Evolutionary conservation across 1,140 invertebrate genomes (phyloP), one percentile per base, ranked within the genome.

Genomic region (Augochlora pura): DNA sequence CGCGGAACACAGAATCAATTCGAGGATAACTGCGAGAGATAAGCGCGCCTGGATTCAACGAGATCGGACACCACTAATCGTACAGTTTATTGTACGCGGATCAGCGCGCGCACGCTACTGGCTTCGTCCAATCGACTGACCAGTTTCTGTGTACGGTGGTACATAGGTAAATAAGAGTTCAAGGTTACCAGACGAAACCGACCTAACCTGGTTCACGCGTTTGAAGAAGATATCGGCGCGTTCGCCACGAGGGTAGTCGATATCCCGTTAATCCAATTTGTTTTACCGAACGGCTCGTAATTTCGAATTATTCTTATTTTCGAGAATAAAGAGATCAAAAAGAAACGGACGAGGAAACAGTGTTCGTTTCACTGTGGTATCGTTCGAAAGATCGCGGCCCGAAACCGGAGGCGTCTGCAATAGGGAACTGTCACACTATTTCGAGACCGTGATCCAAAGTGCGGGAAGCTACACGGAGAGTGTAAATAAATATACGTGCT

Each of bases 381-480:
- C 32, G 57, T 49, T 46, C 42, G 10, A 60, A 46, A 46, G 14
- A 9, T 14, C 7, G 42, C 42, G 7, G 5, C 42, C 10, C 14
- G 42, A 14, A 46, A 14, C 42, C 10, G 9, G 49, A 23, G 80
- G 25, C 27, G 54, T 18, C 39, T n/a, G 63, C 49, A 25, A 62
- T 54, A 14, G 67, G 42, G 73, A 72, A 78, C 82, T 77, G 77
- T 85, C 82, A 84, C 70, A 32, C 70, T 85, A 85, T 85, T 85
- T 85, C 70, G 84, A 79, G 78, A 85, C 49, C 78, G 79, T 73
- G 83, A 81, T 85, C 84, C 82, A 84, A 83, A 85, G 83, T 85
- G 84, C 79, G 78, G 65, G 78, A 32, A 65, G 72, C 74, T 74
- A 75, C 70, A 27, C 57, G 46, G 39, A 66, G 66, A n/a, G 77